Evolutionary conservation across 2,888 invertebrate genomes (phyloP).

Genomic region (Uropetala carovei): DNA sequence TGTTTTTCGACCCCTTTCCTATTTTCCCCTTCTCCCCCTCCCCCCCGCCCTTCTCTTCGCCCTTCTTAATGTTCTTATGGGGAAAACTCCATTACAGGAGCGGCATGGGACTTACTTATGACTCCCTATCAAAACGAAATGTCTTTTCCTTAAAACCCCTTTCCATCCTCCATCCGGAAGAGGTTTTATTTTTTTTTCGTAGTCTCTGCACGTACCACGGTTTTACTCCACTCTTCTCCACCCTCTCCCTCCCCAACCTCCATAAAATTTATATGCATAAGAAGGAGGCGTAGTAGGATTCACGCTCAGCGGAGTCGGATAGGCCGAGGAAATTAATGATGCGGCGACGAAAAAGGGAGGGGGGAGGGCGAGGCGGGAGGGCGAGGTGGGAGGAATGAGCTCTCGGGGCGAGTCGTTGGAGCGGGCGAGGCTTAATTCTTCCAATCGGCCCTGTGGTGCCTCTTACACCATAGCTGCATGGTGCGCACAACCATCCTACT

Average conservation of each 20-base stretch:
- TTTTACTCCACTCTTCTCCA: neutral
- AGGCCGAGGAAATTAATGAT: constrained; percentile 51
- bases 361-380: neutral
- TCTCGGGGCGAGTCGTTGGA: neutral
- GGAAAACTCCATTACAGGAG: constrained; percentile 50
- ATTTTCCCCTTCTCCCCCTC: neutral
- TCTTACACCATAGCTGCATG: constrained; percentile 29
- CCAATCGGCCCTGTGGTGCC: constrained; percentile 44
- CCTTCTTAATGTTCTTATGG: constrained; percentile 56
- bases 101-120: constrained; percentile 53
- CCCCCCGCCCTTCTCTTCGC: neutral
- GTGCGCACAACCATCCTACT: neutral
- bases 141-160: constrained; percentile 54
- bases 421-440: constrained; percentile 46
- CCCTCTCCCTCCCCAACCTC: neutral
- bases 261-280: constrained; percentile 61
- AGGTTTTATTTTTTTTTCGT: neutral
- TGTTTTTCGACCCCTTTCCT: no score
- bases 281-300: constrained; percentile 50
- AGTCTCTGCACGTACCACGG: constrained; percentile 32
- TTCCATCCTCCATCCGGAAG: neutral
- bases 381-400: neutral
- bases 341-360: constrained; percentile 38
- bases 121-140: constrained; percentile 56
- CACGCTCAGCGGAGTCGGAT: constrained; percentile 27